Base-by-base conservation (phyloP, 2,797 vertebrate genomes). In the Esox masquinongy region DNA sequence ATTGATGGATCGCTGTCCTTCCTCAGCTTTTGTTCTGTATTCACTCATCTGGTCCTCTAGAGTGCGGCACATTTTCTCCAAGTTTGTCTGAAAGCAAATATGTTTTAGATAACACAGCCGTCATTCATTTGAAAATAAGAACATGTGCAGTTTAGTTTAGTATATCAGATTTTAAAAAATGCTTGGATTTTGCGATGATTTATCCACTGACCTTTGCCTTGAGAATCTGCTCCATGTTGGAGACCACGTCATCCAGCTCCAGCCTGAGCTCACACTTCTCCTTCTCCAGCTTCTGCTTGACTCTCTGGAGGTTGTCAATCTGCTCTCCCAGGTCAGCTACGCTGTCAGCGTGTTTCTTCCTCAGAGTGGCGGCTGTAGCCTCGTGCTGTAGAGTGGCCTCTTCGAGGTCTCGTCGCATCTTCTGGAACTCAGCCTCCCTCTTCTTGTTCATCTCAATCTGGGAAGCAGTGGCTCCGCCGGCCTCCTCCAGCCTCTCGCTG, bases 371-470 rank as follows among this genome's bases (percentile, higher is more conserved):
- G 0, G 93, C 89, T 0, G 92, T 94, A 84, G 94, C 92, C 81
- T 95, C 94, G 0, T 94, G 93, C 69, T 94, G 94, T 82, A 95
- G 88, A 0, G 94, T 94, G 17, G 94, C 90, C 86, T 95, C 94
- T 68, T 95, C 94, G 72, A 95, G 85, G 80, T 95, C 94, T 1
- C 94, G 74, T 0, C 92, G 78, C 89, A 94, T 89, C 86, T 94
- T 94, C 85, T 93, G 92, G 85, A 94, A 94, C 79, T 95, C 94
- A 0, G 90, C 91, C 77, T 95, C 94, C 0, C 94, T 84, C 81
- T 95, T 95, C 88, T 95, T 95, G 88, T 94, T 95, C 86, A 94
- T 85, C 85, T 95, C 95, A 0, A 95, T 80, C 90, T 94, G 95
- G 79, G 92, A 94, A 0, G 94, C 86, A 0, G 94, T 95, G 87